Conservation (phyloP, 1,140 invertebrate species). For the Microplitis demolitor region DNA sequence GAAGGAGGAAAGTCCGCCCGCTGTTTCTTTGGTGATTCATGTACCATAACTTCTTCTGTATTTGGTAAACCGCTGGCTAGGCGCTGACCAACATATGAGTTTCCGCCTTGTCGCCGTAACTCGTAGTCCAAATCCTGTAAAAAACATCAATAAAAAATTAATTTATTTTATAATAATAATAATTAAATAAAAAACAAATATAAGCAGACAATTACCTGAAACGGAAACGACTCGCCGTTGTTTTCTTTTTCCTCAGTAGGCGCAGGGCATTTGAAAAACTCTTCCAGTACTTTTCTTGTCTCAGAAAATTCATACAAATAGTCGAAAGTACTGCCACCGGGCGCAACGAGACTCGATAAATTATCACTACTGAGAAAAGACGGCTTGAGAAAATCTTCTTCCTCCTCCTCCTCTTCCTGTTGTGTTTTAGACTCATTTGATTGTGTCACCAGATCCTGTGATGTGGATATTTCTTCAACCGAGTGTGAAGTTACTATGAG, state of each 20-base stretch:
- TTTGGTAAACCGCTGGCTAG: slow-evolving; percentile 69
- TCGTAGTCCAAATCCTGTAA: slow-evolving; percentile 84
- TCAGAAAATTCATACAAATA: slow-evolving; percentile 90
- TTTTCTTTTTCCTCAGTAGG: slow-evolving; percentile 65
- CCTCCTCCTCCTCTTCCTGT: slow-evolving; percentile 48
- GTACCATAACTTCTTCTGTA: slow-evolving; percentile 56
- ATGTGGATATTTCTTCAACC: slow-evolving; percentile 14
- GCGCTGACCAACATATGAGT: slow-evolving; percentile 81
- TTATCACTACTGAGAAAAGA: slow-evolving; percentile 50
- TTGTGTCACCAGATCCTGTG: slow-evolving; percentile 2
- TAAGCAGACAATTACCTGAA: slow-evolving; percentile 56
- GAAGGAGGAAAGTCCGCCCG: slow-evolving; percentile 47
- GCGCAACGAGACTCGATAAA: slow-evolving; percentile 54
- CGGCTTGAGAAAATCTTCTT: slow-evolving; percentile 50
- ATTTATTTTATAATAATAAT: neutral
- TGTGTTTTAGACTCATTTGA: slow-evolving; percentile 35
- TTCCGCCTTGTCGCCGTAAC: slow-evolving; percentile 70
- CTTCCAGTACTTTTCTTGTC: slow-evolving; percentile 86
- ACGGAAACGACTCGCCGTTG: slow-evolving; percentile 53
- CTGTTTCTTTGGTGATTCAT: slow-evolving; percentile 60
- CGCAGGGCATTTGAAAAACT: slow-evolving; percentile 85
- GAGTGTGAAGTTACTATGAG: slow-evolving; percentile 22
- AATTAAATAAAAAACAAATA: slow-evolving; percentile 15
- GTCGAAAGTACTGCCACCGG: slow-evolving; percentile 71
- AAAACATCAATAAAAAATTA: slow-evolving; percentile 3